Evolutionary conservation across 2,888 invertebrate species (phyloP), one percentile per base, ranked within the genome.

Genomic region (Apamea epomidion): DNA sequence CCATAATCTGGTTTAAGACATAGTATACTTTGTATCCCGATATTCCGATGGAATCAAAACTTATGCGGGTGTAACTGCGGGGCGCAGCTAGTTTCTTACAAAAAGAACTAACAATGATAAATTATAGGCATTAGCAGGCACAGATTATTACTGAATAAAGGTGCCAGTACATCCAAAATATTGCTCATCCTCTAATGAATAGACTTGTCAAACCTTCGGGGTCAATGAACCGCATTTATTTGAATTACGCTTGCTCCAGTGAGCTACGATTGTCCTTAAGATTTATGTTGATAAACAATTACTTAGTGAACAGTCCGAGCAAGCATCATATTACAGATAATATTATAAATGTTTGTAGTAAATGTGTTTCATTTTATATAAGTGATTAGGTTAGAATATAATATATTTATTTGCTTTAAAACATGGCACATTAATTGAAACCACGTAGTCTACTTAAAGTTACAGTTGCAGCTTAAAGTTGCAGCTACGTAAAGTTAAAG

Each of bases 201-300:
- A 73, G 42, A 77, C 68, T 86, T 88, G 79, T 83, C 86, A 73
- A 81, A 75, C 65, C 67, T 88, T 86, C 45, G 48, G 37, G 74
- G 71, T 76, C 86, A 87, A 72, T 88, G 88, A 87, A 79, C 83
- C 74, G 86, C 60, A 76, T 86, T 81, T 79, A 86, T 87, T 88
- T 86, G 83, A 80, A 81, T 88, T 87, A 86, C 62, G 72, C 68
- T 72, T 88, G 78, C 86, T 89, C 65, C 81, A 81, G 54, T 86
- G 83, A 68, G 67, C 37, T 82, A 77, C 54, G 91, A 88, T 80
- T 80, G 77, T 86, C 71, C 48, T 62, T 54, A 85, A 65, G 82
- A 73, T 74, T 84, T 68, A 75, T 84, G 60, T 81, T 76, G 48
- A 62, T 76, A 68, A 45, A 65, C 58, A 69, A 83, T 85, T 65